A percentile compares a stretch with the other conserved stretches of the same genome.
phyloP scores from a whole-genome alignment of 2,113 vertebrate genomes.

The Protobothrops mucrosquamatus region DNA sequence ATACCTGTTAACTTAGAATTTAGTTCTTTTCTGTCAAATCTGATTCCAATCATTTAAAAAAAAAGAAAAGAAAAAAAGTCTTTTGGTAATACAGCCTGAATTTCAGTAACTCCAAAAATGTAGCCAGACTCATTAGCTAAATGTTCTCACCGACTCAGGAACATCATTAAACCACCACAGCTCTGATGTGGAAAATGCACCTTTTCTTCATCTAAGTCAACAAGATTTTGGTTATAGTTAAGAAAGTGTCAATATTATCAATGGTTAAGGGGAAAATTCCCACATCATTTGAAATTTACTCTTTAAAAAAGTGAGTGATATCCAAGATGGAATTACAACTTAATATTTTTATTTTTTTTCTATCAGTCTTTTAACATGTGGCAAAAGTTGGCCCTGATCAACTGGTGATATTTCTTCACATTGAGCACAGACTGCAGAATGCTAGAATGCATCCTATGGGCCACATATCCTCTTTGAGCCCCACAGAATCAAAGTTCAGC shows the following conservation, averaged over 20 bases:
- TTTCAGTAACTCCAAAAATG: slow-evolving; percentile 69
- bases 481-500: background rate
- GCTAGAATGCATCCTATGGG: background rate
- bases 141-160: background rate
- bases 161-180: slow-evolving; percentile 50
- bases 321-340: background rate
- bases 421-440: background rate
- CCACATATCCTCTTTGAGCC: background rate
- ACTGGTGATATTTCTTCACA: background rate
- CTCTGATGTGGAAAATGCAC: slow-evolving; percentile 44
- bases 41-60: slow-evolving; percentile 69
- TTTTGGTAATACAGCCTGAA: slow-evolving; percentile 72
- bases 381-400: background rate
- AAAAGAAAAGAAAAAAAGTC: slow-evolving; percentile 42
- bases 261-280: slow-evolving; percentile 37
- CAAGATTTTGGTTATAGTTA: slow-evolving; percentile 34
- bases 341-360: background rate
- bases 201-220: slow-evolving; percentile 20
- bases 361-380: background rate
- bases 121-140: slow-evolving; percentile 73
- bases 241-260: slow-evolving; percentile 44
- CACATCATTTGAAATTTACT: background rate
- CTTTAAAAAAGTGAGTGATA: background rate
- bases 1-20: slow-evolving; percentile 74
- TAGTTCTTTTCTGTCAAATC: slow-evolving; percentile 72